phyloP scores from a whole-genome alignment of 2,113 vertebrate species.

The Labeo catla region DNA sequence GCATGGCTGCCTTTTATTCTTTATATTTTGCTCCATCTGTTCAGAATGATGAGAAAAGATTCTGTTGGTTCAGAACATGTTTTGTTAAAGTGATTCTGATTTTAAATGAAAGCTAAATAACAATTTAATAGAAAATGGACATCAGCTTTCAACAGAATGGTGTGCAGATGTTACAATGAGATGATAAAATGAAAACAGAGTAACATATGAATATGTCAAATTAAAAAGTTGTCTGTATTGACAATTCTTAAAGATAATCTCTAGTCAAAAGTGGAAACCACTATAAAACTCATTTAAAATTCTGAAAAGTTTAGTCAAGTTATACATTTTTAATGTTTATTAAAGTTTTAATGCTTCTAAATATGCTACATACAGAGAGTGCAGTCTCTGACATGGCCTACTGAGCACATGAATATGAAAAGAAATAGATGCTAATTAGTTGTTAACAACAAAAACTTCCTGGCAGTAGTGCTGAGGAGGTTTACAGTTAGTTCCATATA shows the following conservation, averaged over 20 bases:
- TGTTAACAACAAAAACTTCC: conserved; percentile 27
- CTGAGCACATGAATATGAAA: conserved; percentile 13
- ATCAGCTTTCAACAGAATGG: background rate
- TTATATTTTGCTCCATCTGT: background rate
- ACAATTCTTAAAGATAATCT: background rate
- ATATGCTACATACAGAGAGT: background rate
- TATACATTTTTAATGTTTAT: conserved; percentile 26
- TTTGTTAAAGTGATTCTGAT: background rate
- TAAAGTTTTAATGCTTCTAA: background rate
- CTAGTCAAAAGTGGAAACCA: background rate
- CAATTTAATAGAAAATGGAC: background rate
- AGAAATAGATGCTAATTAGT: conserved; percentile 2
- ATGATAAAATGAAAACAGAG: too few species aligned
- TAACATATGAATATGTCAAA: background rate
- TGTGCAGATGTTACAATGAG: background rate
- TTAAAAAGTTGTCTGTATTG: background rate
- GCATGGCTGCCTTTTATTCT: background rate
- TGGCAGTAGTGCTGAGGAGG: conserved; percentile 38
- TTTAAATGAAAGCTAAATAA: background rate
- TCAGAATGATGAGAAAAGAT: background rate
- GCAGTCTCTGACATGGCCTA: background rate
- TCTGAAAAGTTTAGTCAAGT: conserved; percentile 4
- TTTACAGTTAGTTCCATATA: conserved; percentile 3
- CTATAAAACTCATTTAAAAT: conserved; percentile 3
- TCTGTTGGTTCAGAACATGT: background rate